Conservation (phyloP, 2,113 vertebrate genomes). For the Gnathonemus longibarbis region DNA sequence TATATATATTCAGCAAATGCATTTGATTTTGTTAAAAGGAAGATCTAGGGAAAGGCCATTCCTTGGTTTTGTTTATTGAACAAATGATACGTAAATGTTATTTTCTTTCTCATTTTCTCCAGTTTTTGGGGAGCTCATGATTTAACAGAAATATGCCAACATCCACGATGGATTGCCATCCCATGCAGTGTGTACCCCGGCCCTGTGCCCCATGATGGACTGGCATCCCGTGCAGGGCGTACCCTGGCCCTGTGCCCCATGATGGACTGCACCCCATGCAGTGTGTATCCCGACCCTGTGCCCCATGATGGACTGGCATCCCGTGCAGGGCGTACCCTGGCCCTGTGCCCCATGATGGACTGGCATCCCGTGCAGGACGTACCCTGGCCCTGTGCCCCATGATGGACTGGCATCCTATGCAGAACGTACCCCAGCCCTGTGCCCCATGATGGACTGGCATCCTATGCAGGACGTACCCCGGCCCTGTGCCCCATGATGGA, state of each 20-base stretch:
- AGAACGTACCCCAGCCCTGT: not conserved
- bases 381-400: not conserved
- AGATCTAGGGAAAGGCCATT: not conserved
- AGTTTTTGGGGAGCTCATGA: not conserved
- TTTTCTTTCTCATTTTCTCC: not conserved
- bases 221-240: not conserved
- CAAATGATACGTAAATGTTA: not conserved
- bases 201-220: not conserved
- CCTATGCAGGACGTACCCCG: accelerated
- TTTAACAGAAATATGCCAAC: not conserved
- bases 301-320: not conserved
- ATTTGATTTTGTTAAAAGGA: not conserved
- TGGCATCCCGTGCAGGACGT: not conserved
- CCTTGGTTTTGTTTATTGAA: not conserved
- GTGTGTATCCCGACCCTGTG: not conserved
- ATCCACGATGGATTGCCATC: not conserved
- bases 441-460: not conserved
- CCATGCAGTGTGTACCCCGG: not conserved
- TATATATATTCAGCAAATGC: not conserved
- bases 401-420: no score
- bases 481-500: not conserved
- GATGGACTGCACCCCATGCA: no score
- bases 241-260: not conserved
- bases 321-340: accelerated
- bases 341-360: not conserved